phyloP scores from a whole-genome alignment of 2,113 vertebrate species.

The Tragulus kanchil region DNA sequence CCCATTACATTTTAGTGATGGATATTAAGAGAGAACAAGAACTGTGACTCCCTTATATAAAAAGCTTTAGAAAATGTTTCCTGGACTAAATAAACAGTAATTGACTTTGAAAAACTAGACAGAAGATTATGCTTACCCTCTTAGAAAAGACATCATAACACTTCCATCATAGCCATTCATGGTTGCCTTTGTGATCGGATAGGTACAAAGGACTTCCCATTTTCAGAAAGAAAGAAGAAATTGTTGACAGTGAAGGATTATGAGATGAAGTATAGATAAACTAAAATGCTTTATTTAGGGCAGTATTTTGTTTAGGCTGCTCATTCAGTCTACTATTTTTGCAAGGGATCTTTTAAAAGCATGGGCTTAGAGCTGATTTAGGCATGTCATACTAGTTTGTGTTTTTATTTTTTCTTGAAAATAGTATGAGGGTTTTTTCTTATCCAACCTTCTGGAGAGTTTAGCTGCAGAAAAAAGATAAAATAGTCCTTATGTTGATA shows the following conservation, averaged over 20 bases:
- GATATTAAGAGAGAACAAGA: slow-evolving; percentile 58
- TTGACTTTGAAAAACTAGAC: slow-evolving; percentile 2
- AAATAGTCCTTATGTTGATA: not conserved
- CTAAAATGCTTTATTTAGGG: too few relatives aligned
- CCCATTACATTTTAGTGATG: slow-evolving; percentile 80
- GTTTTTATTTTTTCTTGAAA: too few relatives aligned
- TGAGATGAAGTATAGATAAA: too few relatives aligned
- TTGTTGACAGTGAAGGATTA: too few relatives aligned
- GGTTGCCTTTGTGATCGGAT: slow-evolving; percentile 5
- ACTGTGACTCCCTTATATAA: slow-evolving; percentile 65
- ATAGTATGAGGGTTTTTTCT: slow-evolving; percentile 26
- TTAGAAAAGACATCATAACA: slow-evolving; percentile 17
- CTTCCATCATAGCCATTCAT: not conserved
- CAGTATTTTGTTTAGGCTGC: too few relatives aligned
- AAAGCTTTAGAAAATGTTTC: not conserved
- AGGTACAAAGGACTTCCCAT: too few relatives aligned
- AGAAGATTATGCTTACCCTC: slow-evolving; percentile 13
- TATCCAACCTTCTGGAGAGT: not conserved
- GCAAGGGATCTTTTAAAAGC: slow-evolving; percentile 14
- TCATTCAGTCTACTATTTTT: slow-evolving; percentile 23
- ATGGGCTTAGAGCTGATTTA: not conserved
- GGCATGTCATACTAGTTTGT: not conserved
- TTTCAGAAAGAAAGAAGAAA: too few relatives aligned
- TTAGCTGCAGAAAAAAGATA: not conserved
- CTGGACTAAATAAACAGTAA: slow-evolving; percentile 4